These are phyloP conservation scores for Ennomos fuscantarius DNA, from an alignment of 2,888 invertebrate species.

Conservation along the genomic window DNA sequence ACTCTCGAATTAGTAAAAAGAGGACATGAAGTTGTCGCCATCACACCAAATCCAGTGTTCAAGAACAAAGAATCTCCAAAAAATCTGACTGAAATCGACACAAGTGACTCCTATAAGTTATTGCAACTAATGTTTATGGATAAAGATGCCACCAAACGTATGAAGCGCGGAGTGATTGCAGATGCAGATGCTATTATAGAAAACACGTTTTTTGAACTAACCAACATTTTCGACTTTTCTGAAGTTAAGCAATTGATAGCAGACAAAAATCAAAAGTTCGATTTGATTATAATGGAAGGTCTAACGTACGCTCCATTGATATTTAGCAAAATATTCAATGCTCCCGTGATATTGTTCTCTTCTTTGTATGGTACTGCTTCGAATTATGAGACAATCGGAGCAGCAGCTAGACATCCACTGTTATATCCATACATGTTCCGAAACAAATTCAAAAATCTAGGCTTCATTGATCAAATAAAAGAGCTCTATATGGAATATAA, in stretches of 20 bases:
- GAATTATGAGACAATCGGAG: conserved; percentile 43
- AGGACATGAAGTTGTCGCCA: conserved; percentile 65
- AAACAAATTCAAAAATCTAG: conserved; percentile 35
- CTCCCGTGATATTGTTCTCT: conserved; percentile 46
- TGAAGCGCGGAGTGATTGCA: conserved; percentile 38
- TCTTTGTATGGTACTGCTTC: conserved; percentile 42
- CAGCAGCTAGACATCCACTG: conserved; percentile 42
- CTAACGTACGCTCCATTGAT: conserved; percentile 38
- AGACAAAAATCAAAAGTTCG: conserved; percentile 49
- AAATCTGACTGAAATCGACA: conserved; percentile 62
- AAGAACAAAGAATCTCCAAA: conserved; percentile 33
- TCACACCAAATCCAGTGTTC: conserved; percentile 59
- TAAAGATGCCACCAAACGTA: neutral
- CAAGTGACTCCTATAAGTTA: conserved; percentile 39
- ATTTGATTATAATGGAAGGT: conserved; percentile 49
- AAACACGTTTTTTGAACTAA: neutral
- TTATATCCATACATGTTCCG: conserved; percentile 40
- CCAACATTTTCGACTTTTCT: conserved; percentile 23
- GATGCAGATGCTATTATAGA: conserved; percentile 16
- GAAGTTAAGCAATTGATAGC: conserved; percentile 40
- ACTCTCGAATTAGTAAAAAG: conserved; percentile 56
- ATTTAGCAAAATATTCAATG: conserved; percentile 46
- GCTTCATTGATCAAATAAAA: conserved; percentile 38
- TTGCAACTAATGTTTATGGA: conserved; percentile 2
- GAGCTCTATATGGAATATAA: conserved; percentile 40